These are phyloP conservation scores for Melitaea athalia DNA, from an alignment of 2,888 invertebrate species.

Conservation along the genomic window DNA sequence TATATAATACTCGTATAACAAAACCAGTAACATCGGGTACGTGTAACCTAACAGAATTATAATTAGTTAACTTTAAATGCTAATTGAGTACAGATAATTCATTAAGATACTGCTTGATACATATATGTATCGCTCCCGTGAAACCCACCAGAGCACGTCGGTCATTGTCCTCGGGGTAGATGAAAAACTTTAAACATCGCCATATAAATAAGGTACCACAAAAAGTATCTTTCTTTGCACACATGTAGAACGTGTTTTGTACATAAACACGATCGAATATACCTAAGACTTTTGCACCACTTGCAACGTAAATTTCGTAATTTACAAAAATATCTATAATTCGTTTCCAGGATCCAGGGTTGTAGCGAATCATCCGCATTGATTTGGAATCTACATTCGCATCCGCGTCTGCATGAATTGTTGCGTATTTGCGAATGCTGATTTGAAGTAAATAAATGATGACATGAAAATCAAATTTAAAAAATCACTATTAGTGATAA, in stretches of 20 bases:
- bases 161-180: conserved; percentile 52
- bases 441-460: no score
- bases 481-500: no score
- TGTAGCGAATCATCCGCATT: no score
- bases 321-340: no score
- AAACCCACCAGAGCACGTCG: conserved; percentile 52
- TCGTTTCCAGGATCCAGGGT: no score
- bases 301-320: not conserved
- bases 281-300: not conserved
- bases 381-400: no score
- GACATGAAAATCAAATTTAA: no score
- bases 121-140: conserved; percentile 43
- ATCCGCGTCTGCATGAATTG: no score
- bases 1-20: no score
- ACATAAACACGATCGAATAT: not conserved
- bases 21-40: not conserved
- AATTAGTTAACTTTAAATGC: conserved; percentile 26
- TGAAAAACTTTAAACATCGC: conserved; percentile 42
- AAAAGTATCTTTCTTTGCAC: conserved; percentile 5
- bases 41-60: not conserved
- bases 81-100: conserved; percentile 29
- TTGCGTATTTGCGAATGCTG: no score
- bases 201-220: conserved; percentile 32
- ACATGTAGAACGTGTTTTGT: not conserved
- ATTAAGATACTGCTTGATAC: conserved; percentile 28